Evolutionary conservation across 2,113 vertebrate genomes (phyloP).

Genomic region (Oreochromis aureus): DNA sequence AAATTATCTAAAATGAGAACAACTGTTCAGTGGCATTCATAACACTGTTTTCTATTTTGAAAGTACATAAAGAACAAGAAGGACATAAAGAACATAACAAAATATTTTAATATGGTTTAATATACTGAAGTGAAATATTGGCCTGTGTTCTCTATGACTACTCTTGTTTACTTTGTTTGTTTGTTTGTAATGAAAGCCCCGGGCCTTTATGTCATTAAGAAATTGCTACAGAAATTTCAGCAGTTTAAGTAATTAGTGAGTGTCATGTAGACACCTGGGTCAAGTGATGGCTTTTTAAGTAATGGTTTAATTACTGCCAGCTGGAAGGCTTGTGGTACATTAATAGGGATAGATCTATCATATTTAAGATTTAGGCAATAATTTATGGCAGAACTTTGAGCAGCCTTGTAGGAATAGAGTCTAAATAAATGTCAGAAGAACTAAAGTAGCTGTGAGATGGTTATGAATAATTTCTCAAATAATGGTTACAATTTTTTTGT

Average conservation of each 20-base stretch:
- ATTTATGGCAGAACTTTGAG: background rate
- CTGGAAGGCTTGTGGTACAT: background rate
- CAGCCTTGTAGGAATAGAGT: background rate
- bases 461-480: background rate
- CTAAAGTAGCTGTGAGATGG: background rate
- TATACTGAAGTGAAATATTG: background rate
- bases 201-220: background rate
- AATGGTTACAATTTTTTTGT: background rate
- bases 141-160: accelerated
- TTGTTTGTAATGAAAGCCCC: background rate
- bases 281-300: background rate
- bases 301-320: background rate
- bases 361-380: background rate
- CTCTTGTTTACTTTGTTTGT: background rate
- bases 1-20: background rate
- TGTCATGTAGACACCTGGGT: background rate
- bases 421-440: background rate
- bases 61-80: background rate
- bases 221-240: background rate
- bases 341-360: accelerated
- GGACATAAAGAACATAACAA: background rate
- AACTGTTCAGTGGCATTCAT: background rate
- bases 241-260: background rate
- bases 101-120: background rate
- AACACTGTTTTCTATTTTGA: accelerated